Conservation (phyloP, 2,797 vertebrate genomes). For the Melanotaenia pygmaea region DNA sequence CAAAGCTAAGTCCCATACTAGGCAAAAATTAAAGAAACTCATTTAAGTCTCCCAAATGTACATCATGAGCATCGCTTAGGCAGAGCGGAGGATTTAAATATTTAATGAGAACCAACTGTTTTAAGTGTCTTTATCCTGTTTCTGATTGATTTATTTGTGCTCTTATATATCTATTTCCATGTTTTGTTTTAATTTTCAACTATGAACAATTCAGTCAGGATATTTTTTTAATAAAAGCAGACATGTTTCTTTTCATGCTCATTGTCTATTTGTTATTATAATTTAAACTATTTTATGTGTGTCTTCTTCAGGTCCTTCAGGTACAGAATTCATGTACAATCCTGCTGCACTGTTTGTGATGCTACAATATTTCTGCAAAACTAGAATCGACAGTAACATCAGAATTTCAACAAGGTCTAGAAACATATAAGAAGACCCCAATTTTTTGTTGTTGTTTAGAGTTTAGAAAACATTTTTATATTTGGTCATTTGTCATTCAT, state of each 20-base stretch:
- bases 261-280: not conserved
- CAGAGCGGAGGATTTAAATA: slow-evolving; percentile 9
- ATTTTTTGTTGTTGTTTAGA: no score
- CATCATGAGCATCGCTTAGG: not conserved
- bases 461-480: no score
- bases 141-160: slow-evolving; percentile 4
- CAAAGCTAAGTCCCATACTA: not conserved
- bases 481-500: no score
- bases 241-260: not conserved
- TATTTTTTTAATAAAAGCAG: not conserved
- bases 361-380: no score
- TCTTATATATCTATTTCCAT: not conserved
- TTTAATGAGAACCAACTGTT: slow-evolving; percentile 43
- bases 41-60: slow-evolving; percentile 17
- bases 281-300: not conserved
- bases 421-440: no score
- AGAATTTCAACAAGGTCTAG: no score
- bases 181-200: slow-evolving; percentile 3
- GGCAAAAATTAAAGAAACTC: slow-evolving; percentile 26
- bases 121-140: not conserved
- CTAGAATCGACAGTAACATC: no score
- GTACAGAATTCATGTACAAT: no score
- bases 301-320: no score
- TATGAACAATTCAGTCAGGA: not conserved
- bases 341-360: no score